These are phyloP conservation scores for Trogon melanurus DNA, from an alignment of 2,113 vertebrate genomes.

Conservation along the genomic window DNA sequence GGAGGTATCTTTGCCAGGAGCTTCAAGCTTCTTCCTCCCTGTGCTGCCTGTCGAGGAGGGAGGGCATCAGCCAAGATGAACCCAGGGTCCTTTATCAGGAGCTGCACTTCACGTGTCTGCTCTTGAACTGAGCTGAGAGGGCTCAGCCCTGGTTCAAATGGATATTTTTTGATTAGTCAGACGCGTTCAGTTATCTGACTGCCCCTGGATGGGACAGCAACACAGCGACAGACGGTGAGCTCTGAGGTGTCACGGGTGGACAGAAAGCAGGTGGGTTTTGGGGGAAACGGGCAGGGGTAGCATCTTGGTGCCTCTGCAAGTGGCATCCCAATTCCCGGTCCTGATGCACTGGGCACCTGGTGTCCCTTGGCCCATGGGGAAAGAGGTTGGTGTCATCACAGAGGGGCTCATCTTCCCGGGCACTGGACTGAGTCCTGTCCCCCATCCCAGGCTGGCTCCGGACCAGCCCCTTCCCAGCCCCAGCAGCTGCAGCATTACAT, in stretches of 20 bases:
- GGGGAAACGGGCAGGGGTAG: background rate
- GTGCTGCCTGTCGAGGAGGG: background rate
- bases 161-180: rapidly evolving
- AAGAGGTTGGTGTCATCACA: background rate
- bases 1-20: background rate
- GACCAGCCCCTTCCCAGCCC: background rate
- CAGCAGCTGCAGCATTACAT: background rate
- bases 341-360: rapidly evolving
- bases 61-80: background rate
- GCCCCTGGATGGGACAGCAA: too few relatives aligned
- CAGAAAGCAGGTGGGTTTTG: background rate
- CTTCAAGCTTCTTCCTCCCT: background rate
- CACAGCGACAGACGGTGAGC: rapidly evolving
- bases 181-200: background rate
- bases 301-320: background rate
- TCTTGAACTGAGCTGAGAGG: background rate
- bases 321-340: background rate
- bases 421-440: background rate
- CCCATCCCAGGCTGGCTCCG: background rate
- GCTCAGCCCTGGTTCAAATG: rapidly evolving
- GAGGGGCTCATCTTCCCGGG: rapidly evolving
- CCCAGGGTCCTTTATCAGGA: rapidly evolving
- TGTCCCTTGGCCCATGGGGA: background rate
- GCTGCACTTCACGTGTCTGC: background rate
- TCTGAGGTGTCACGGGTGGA: rapidly evolving